Evolutionary conservation across 2,113 vertebrate genomes (phyloP).

Genomic region (Labrus mixtus): DNA sequence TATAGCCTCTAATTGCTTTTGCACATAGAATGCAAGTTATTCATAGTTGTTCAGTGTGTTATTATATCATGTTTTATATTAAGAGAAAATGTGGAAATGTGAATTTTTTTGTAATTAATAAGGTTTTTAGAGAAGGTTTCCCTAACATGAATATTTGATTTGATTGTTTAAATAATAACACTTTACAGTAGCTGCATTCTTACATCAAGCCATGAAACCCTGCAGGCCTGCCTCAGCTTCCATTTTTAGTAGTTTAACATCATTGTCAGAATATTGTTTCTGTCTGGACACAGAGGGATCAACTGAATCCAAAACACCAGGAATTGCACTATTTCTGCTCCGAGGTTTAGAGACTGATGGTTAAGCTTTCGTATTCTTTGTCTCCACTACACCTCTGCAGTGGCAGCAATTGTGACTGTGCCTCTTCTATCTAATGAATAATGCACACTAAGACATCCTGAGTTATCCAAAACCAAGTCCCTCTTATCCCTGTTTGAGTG

Average conservation of each 20-base stretch:
- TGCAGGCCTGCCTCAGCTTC: constrained; percentile 13
- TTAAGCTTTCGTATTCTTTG: constrained; percentile 72
- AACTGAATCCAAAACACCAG: constrained; percentile 75
- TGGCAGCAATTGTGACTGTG: constrained; percentile 72
- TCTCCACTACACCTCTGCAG: constrained; percentile 61
- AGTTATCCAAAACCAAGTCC: constrained; percentile 85
- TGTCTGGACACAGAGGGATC: constrained; percentile 47
- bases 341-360: constrained; percentile 81
- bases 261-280: constrained; percentile 30
- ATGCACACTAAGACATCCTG: constrained; percentile 85
- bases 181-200: neutral
- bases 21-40: too few species aligned
- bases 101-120: too few species aligned
- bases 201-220: neutral
- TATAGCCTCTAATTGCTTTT: too few species aligned
- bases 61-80: too few species aligned
- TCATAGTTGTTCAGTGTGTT: too few species aligned
- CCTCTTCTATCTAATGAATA: constrained; percentile 86
- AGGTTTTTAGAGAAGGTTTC: neutral
- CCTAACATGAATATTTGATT: neutral
- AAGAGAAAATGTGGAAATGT: too few species aligned
- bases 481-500: constrained; percentile 85
- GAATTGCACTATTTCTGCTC: constrained; percentile 71
- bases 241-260: constrained; percentile 30
- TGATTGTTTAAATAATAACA: neutral